Evolutionary conservation across 1,140 invertebrate species (phyloP).

Genomic region (Rhagoletis pomonella): DNA sequence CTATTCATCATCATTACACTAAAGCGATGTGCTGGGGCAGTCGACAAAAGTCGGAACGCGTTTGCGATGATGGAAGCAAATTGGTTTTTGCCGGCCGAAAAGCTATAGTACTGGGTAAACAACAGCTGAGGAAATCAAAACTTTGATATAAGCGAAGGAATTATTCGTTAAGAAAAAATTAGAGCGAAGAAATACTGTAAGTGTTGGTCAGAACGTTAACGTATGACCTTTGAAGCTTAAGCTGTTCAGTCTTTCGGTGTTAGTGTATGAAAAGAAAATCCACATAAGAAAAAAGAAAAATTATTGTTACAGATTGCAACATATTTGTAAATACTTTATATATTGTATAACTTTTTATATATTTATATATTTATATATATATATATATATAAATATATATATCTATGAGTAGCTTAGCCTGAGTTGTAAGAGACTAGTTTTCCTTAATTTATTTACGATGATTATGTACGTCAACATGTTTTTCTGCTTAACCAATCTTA

Average conservation of each 20-base stretch:
- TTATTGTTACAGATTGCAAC: slow-evolving; percentile 38
- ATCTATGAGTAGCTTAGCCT: slow-evolving; percentile 26
- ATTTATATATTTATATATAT: slow-evolving; percentile 2
- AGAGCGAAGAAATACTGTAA: too few species aligned
- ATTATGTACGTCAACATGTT: not conserved
- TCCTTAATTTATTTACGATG: slow-evolving; percentile 23
- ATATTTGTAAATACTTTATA: slow-evolving; percentile 39
- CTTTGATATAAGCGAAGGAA: too few species aligned
- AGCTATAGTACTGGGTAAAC: slow-evolving; percentile 15
- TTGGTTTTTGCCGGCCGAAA: not conserved
- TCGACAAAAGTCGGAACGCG: not conserved
- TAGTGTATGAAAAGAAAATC: not conserved
- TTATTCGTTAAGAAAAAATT: too few species aligned
- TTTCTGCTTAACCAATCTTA: not conserved
- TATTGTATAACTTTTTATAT: not conserved
- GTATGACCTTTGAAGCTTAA: too few species aligned
- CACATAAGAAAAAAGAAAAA: not conserved
- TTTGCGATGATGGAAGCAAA: not conserved
- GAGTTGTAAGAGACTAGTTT: slow-evolving; percentile 35
- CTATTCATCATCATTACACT: slow-evolving; percentile 35
- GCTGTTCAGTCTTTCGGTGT: not conserved
- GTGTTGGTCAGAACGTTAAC: too few species aligned
- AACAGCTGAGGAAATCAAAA: not conserved
- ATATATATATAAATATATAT: not conserved
- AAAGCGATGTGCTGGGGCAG: not conserved